These are phyloP conservation scores for Eulimnadia texana DNA, from an alignment of 1,140 invertebrate species.

Conservation along the genomic window DNA sequence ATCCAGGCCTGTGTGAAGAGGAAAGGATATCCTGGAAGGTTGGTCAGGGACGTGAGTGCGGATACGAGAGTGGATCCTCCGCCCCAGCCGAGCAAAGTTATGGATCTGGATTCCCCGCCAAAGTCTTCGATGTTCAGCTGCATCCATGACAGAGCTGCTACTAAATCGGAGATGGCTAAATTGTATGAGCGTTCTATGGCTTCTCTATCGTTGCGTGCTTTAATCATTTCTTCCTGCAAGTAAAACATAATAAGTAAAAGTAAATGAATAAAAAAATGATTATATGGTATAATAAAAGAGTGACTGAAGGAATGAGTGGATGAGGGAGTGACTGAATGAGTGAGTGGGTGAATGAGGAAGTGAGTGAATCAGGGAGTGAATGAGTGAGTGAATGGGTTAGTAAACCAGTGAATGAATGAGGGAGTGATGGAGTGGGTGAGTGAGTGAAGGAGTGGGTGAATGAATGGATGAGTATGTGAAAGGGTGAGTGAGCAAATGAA, in stretches of 20 bases:
- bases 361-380: too few relatives aligned
- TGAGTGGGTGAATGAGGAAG: too few relatives aligned
- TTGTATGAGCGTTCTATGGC: slow-evolving; percentile 47
- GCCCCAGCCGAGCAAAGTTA: slow-evolving; percentile 64
- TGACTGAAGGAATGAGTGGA: too few relatives aligned
- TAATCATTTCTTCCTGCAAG: not conserved
- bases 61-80: slow-evolving; percentile 63
- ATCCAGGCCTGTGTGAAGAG: slow-evolving; percentile 52
- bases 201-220: not conserved
- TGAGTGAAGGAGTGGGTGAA: too few relatives aligned
- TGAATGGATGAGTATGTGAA: too few relatives aligned
- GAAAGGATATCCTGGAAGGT: not conserved
- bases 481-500: too few relatives aligned
- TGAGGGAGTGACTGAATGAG: too few relatives aligned
- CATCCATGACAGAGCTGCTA: slow-evolving; percentile 62
- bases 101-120: slow-evolving; percentile 53
- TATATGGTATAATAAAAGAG: too few relatives aligned
- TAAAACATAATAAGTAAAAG: not conserved
- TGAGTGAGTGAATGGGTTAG: too few relatives aligned
- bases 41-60: slow-evolving; percentile 36
- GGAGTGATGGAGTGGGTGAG: too few relatives aligned
- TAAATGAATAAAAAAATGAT: not conserved
- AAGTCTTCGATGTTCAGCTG: slow-evolving; percentile 64
- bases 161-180: slow-evolving; percentile 65
- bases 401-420: too few relatives aligned